phyloP scores from a whole-genome alignment of 2,113 vertebrate genomes.

The Chionis minor region DNA sequence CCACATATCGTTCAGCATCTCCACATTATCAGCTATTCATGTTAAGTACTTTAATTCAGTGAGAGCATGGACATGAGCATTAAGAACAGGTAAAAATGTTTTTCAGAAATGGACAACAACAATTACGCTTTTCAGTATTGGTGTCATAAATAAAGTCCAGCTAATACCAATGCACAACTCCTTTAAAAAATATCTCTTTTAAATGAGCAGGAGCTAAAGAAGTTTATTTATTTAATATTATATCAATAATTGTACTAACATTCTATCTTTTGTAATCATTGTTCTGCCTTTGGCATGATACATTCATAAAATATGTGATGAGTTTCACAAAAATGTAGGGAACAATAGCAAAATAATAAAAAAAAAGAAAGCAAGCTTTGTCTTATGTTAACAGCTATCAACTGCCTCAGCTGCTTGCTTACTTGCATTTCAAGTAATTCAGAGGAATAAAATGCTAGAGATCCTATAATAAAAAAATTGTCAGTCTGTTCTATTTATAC shows the following conservation, averaged over 20 bases:
- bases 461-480: neutral
- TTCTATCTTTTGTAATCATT: neutral
- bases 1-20: rapidly evolving
- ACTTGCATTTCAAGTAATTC: neutral
- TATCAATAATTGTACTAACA: neutral
- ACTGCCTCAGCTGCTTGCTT: neutral
- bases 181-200: neutral
- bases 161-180: neutral
- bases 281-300: neutral
- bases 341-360: neutral
- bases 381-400: neutral
- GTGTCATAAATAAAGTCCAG: neutral
- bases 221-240: neutral
- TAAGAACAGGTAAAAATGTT: neutral
- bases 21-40: neutral
- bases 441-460: neutral
- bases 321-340: neutral
- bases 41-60: neutral
- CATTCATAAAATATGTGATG: neutral
- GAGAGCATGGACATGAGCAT: neutral
- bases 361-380: neutral
- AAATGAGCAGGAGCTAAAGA: neutral
- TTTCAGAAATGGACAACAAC: neutral
- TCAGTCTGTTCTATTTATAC: neutral
- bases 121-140: neutral